Percentiles rank a stretch among this genome's conserved stretches.
Evolutionary conservation across 37 sponge, comb jelly and placozoan genomes (phyloP).

Genomic region (Chondrosia reniformis): DNA sequence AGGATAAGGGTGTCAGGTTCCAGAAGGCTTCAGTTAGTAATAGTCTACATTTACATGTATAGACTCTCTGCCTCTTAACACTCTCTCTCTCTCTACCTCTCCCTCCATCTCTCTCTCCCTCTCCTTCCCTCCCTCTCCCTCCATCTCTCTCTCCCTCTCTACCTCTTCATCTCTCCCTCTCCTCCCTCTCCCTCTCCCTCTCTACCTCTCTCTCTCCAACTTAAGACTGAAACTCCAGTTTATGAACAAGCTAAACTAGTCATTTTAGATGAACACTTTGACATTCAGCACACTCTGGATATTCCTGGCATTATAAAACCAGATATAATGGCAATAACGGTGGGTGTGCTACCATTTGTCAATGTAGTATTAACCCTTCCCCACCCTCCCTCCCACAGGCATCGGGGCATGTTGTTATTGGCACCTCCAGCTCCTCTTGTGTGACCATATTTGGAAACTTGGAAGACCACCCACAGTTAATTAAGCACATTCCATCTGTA

Average conservation of each 20-base stretch:
- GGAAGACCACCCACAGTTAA: neutral
- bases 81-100: constrained; percentile 17
- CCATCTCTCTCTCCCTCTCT: constrained; percentile 51
- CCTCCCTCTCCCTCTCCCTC: constrained; percentile 3
- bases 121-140: constrained; percentile 15
- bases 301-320: constrained; percentile 3
- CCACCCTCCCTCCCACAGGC: neutral
- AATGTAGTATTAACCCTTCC: neutral
- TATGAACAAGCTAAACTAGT: no score
- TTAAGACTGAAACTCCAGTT: no score
- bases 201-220: neutral
- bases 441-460: neutral
- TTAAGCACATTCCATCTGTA: no score
- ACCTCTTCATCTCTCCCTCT: constrained; percentile 37
- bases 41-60: no score
- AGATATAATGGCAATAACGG: constrained; percentile 8
- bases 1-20: no score
- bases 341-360: neutral
- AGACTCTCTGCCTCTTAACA: neutral
- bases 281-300: neutral
- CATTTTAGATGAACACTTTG: no score
- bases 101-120: constrained; percentile 22
- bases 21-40: no score
- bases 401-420: neutral
- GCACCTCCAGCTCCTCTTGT: neutral